Evolutionary conservation across 2,888 invertebrate species (phyloP), one percentile per base, ranked within the genome.

Genomic region (Parapristionchus giblindavisi): DNA sequence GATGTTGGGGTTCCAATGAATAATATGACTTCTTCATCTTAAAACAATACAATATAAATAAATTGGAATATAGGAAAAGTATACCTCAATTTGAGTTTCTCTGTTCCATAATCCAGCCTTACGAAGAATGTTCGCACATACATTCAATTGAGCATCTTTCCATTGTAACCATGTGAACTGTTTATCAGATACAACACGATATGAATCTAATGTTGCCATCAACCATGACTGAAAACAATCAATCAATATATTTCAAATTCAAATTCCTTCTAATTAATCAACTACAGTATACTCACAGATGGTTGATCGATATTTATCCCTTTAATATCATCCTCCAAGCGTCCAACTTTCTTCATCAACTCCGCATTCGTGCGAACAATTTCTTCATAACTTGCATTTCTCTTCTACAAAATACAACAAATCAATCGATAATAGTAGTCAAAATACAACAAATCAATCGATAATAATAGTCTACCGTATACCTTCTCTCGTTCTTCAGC

Each of bases 141-240:
- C 43, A 27, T 43, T 43, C 63, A 65, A n/a, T 21, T 65, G 63
- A 1, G 43, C 40, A 17, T 65, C 63, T 29, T 65, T 65, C 63
- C 63, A 65, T 21, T 65, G 43, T 32, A 65, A 43, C 63, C 63
- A 65, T 3, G 63, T 65, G 43, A 29, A 65, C 17, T 17, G 17
- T 24, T 65, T 65, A 8, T 43, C 36, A n/a, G 48, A 29, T 5
- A 65, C 5, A 40, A 32, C 43, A 36, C 29, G 48, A 1, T n/a
- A 65, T 11, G 61, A 61, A 5, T 1, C 6, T 61, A 36, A n/a
- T 61, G 32, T 14, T 43, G 43, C 8, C 8, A 17, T 14, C 17
- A 17, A 43, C 43, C 11, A 43, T 17, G 43, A 43, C 43, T 43
- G 43, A 43, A 43, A 43, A 17, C 43, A 43, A 14, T 14, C 43